Conservation (phyloP, 2,797 vertebrate species). For the Catamblyrhynchus diadema region DNA sequence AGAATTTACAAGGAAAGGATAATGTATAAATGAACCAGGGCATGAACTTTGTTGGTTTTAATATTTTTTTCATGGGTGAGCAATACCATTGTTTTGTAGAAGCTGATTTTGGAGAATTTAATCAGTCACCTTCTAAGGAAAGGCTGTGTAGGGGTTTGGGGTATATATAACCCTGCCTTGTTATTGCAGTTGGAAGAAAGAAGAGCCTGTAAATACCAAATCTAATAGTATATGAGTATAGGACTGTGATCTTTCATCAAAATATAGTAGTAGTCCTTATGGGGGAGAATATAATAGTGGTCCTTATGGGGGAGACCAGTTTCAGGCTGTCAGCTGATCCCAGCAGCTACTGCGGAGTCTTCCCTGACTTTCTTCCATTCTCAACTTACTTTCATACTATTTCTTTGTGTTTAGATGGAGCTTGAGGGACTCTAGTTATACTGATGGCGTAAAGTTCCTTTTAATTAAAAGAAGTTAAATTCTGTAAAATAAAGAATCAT, state of each 20-base stretch:
- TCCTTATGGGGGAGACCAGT: accelerated
- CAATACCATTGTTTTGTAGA: neutral
- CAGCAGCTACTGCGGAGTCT: neutral
- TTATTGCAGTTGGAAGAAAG: neutral
- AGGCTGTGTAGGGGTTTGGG: neutral
- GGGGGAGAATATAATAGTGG: neutral
- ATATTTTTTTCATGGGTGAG: neutral
- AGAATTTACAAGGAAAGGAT: neutral
- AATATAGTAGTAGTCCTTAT: neutral
- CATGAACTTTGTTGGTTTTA: neutral
- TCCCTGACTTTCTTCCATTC: neutral
- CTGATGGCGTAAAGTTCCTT: neutral
- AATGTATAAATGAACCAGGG: neutral
- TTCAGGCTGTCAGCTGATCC: neutral
- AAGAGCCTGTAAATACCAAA: neutral
- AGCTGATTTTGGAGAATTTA: neutral
- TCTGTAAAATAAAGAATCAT: neutral
- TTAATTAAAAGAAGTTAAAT: neutral
- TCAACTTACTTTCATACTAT: neutral
- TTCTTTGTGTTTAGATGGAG: neutral
- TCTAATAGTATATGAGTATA: neutral
- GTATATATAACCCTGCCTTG: accelerated
- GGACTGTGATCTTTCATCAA: neutral
- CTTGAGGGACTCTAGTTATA: neutral
- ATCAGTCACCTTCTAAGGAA: neutral